Percentiles rank a stretch among this genome's conserved stretches.
phyloP scores from a whole-genome alignment of 2,888 invertebrate species.

The Mythimna vitellina region DNA sequence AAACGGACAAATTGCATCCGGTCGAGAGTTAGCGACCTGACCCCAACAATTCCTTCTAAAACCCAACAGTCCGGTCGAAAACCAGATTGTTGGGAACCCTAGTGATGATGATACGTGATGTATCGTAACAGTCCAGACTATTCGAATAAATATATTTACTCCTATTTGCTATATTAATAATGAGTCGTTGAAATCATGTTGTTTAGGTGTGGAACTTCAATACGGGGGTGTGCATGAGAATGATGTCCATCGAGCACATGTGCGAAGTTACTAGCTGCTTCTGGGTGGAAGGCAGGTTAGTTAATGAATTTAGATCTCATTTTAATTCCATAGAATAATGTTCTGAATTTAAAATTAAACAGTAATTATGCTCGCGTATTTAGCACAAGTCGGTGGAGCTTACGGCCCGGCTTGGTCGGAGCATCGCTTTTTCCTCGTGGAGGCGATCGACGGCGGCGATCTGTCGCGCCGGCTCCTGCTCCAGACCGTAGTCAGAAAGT shows the following conservation, averaged over 20 bases:
- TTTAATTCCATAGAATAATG: background rate
- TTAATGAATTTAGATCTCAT: background rate
- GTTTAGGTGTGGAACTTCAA: constrained; percentile 95
- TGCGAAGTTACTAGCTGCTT: constrained; percentile 91
- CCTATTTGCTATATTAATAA: background rate
- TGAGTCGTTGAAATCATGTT: background rate
- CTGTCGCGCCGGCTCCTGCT: no score
- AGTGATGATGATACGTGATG: no score
- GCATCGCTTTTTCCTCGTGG: no score
- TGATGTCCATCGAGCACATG: constrained; percentile 92
- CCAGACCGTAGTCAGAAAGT: no score
- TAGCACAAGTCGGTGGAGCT: background rate
- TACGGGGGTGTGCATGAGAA: constrained; percentile 93
- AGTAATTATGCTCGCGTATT: background rate
- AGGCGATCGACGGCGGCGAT: no score
- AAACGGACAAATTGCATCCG: no score
- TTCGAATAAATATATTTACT: background rate
- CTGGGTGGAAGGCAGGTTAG: constrained; percentile 90
- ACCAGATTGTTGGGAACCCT: no score
- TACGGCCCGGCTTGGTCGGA: no score
- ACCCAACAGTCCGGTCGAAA: no score
- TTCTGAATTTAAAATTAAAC: background rate
- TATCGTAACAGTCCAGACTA: no score
- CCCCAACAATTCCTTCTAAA: no score
- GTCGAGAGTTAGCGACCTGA: no score